A percentile compares a stretch with the other conserved stretches of the same genome.
Evolutionary conservation across 1,140 invertebrate genomes (phyloP).

Genomic region (Sitophilus oryzae): DNA sequence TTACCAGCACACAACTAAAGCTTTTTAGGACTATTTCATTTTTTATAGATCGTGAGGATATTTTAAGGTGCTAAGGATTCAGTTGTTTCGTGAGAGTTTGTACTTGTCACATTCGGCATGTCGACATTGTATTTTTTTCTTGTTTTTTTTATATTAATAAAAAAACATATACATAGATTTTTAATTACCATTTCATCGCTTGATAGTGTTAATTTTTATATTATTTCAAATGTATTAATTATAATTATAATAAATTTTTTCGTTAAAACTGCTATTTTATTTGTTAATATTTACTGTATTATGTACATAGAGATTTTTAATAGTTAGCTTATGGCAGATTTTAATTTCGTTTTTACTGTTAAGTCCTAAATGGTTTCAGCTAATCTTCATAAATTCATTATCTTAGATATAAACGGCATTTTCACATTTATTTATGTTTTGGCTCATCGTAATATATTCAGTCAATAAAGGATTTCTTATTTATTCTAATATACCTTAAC

Average conservation of each 20-base stretch:
- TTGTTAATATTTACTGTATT: constrained; percentile 12
- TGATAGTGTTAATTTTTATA: constrained; percentile 6
- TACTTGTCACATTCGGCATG: neutral
- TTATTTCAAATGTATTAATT: constrained; percentile 5
- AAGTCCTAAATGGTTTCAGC: constrained; percentile 14
- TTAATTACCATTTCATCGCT: neutral
- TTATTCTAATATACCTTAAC: no score
- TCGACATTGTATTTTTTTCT: neutral
- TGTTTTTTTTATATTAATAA: neutral
- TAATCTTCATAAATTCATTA: constrained; percentile 2
- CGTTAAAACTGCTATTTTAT: neutral
- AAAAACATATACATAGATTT: neutral
- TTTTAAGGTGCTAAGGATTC: constrained; percentile 23
- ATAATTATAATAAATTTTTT: constrained; percentile 1
- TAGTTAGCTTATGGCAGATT: neutral
- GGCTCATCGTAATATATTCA: constrained; percentile 12
- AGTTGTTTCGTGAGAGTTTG: constrained; percentile 11
- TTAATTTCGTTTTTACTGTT: constrained; percentile 1
- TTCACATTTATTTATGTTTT: constrained; percentile 13
- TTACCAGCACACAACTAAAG: constrained; percentile 3
- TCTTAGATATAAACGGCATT: neutral
- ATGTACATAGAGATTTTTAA: constrained; percentile 12
- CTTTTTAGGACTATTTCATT: constrained; percentile 16
- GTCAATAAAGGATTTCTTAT: neutral
- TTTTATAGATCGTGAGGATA: constrained; percentile 22